phyloP scores from a whole-genome alignment of 1,140 invertebrate genomes.

The Calliopsis andreniformis region DNA sequence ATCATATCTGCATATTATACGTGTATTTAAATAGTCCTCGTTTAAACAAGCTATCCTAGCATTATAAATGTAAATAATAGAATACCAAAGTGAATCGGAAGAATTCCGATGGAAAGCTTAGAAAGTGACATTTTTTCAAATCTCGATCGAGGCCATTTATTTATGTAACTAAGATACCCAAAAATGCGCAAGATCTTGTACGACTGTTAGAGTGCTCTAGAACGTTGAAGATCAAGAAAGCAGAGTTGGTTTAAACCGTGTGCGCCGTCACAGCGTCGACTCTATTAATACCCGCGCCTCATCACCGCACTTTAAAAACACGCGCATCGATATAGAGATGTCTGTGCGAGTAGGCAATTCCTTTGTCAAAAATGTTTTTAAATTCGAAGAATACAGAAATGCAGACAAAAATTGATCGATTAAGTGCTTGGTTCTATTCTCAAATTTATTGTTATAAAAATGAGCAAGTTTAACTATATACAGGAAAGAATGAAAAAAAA shows the following conservation, averaged over 20 bases:
- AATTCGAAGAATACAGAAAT: not conserved
- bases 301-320: constrained; percentile 56
- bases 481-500: too few species aligned
- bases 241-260: constrained; percentile 46
- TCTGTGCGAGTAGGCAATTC: not conserved
- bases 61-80: not conserved
- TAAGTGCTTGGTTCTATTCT: too few species aligned
- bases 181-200: constrained; percentile 52
- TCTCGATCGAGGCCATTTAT: constrained; percentile 30
- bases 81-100: too few species aligned
- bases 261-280: constrained; percentile 44
- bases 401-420: not conserved
- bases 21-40: too few species aligned
- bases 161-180: constrained; percentile 54
- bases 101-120: not conserved
- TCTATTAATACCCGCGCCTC: constrained; percentile 67
- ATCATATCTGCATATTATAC: too few species aligned
- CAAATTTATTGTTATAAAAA: not conserved
- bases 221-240: constrained; percentile 48
- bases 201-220: constrained; percentile 42
- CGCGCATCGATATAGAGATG: constrained; percentile 28
- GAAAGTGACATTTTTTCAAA: constrained; percentile 20
- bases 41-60: not conserved
- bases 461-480: too few species aligned
- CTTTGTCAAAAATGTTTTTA: constrained; percentile 1